Percentiles rank a stretch among this genome's conserved stretches.
Evolutionary conservation across 2,113 vertebrate species (phyloP).

Genomic region (Pygoscelis antarcticus): DNA sequence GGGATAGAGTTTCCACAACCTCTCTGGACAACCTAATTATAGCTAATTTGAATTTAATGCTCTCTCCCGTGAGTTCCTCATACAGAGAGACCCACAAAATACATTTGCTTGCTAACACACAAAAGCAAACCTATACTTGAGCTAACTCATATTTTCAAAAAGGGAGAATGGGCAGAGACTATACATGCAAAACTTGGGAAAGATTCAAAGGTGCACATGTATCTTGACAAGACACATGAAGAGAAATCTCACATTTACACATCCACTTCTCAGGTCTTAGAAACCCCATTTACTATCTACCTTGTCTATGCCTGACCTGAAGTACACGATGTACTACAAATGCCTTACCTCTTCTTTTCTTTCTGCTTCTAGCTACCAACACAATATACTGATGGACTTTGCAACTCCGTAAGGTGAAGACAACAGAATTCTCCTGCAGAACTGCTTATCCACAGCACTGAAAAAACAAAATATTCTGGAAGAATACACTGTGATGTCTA

Average conservation of each 20-base stretch:
- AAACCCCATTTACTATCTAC: background rate
- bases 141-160: background rate
- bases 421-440: background rate
- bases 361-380: background rate
- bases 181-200: background rate
- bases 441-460: background rate
- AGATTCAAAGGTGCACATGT: background rate
- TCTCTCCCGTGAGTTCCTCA: background rate
- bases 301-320: accelerated
- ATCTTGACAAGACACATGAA: background rate
- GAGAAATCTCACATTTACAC: background rate
- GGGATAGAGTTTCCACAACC: background rate
- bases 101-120: background rate
- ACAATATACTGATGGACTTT: background rate
- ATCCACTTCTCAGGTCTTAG: background rate
- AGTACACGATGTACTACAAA: background rate
- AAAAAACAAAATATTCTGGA: background rate
- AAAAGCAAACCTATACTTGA: background rate
- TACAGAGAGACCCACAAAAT: background rate
- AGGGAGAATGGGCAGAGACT: background rate
- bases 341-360: background rate
- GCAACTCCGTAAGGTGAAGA: background rate
- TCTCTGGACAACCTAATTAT: background rate
- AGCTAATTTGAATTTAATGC: background rate
- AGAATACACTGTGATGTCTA: background rate